A percentile compares a stretch with the other conserved stretches of the same genome.
These are phyloP conservation scores for Hystrix cristata DNA, from an alignment of 2,113 vertebrate species.

Conservation along the genomic window DNA sequence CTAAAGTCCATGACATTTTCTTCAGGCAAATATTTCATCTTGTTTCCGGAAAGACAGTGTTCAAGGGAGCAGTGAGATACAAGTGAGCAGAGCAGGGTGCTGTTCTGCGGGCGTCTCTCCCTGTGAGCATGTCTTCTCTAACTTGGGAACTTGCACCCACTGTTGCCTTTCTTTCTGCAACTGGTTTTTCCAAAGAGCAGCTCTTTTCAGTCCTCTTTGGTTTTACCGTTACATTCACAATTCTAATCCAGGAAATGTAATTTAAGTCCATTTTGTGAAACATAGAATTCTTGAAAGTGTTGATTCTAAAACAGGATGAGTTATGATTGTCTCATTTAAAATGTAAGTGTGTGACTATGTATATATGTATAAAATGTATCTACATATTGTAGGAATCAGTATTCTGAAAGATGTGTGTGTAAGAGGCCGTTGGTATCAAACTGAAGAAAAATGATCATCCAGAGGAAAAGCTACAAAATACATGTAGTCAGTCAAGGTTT, in stretches of 20 bases:
- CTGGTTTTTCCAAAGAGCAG: neutral
- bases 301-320: neutral
- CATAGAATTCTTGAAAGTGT: neutral
- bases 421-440: conserved; percentile 30
- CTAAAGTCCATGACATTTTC: neutral
- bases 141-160: neutral
- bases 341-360: neutral
- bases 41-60: neutral
- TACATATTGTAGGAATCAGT: neutral
- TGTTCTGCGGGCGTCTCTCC: neutral
- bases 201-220: neutral
- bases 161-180: neutral
- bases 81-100: rapidly evolving
- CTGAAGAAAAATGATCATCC: conserved; percentile 57
- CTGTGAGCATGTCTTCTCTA: neutral
- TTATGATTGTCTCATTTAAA: neutral
- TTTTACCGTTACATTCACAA: neutral
- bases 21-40: neutral
- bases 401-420: neutral
- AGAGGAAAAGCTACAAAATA: conserved; percentile 44
- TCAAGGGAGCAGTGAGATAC: neutral
- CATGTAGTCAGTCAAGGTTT: conserved; percentile 21
- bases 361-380: neutral
- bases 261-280: neutral
- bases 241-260: neutral